These are phyloP conservation scores for Tyria jacobaeae DNA, from an alignment of 2,888 invertebrate species.

Conservation along the genomic window DNA sequence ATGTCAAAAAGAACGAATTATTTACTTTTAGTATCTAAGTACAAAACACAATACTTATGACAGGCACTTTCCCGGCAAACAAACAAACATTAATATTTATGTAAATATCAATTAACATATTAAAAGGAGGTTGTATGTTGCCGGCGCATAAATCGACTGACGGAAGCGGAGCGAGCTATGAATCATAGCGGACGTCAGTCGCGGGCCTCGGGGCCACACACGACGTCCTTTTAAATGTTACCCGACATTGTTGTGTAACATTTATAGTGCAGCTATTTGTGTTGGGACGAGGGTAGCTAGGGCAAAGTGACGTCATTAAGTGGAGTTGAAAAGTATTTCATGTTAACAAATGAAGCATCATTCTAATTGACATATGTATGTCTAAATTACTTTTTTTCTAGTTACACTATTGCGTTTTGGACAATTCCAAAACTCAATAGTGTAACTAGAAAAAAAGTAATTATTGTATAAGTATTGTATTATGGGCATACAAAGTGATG, in stretches of 20 bases:
- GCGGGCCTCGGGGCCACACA: slow-evolving; percentile 30
- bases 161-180: slow-evolving; percentile 45
- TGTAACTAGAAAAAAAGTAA: no score
- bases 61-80: slow-evolving; percentile 36
- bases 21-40: not conserved
- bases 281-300: not conserved
- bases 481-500: no score
- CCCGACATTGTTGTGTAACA: slow-evolving; percentile 25
- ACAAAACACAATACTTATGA: slow-evolving; percentile 16
- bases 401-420: no score
- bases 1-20: not conserved
- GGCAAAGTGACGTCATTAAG: not conserved
- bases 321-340: not conserved
- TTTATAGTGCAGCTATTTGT: slow-evolving; percentile 6
- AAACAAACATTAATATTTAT: slow-evolving; percentile 52
- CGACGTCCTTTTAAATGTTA: slow-evolving; percentile 15
- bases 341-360: not conserved
- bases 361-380: no score
- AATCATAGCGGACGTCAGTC: slow-evolving; percentile 45
- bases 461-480: no score
- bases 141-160: slow-evolving; percentile 44
- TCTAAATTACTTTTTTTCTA: no score
- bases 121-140: slow-evolving; percentile 45
- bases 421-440: no score
- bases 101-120: slow-evolving; percentile 54